Evolutionary conservation across 1,140 invertebrate species (phyloP).

Genomic region (Brachionus rotundiformis): DNA sequence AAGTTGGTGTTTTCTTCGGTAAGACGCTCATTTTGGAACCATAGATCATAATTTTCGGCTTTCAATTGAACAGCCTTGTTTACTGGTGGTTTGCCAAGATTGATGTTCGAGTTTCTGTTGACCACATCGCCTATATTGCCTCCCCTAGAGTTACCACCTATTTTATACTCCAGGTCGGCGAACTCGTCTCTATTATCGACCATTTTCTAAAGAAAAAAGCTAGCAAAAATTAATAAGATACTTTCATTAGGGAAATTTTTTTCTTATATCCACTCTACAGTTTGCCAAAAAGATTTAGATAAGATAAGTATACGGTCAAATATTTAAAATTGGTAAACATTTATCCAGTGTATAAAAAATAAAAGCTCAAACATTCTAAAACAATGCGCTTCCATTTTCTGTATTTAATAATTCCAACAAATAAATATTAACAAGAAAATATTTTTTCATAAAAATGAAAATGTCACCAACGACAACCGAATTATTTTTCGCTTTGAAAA

Average conservation of each 20-base stretch:
- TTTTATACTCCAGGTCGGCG: slow-evolving; percentile 48
- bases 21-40: slow-evolving; percentile 51
- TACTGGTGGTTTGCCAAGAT: slow-evolving; percentile 21
- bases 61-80: slow-evolving; percentile 48
- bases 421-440: slow-evolving; percentile 24
- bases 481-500: slow-evolving; percentile 24
- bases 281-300: slow-evolving; percentile 9
- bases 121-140: slow-evolving; percentile 29
- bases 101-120: slow-evolving; percentile 43
- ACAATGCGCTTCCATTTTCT: slow-evolving; percentile 16
- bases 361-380: slow-evolving; percentile 13
- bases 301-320: slow-evolving; percentile 31
- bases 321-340: slow-evolving; percentile 22
- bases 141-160: not conserved
- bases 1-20: slow-evolving; percentile 35
- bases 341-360: not conserved
- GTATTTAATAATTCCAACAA: not conserved
- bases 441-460: slow-evolving; percentile 32
- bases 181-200: slow-evolving; percentile 46
- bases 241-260: not conserved
- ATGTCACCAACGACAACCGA: slow-evolving; percentile 50
- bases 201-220: slow-evolving; percentile 37
- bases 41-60: slow-evolving; percentile 51
- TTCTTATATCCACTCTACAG: slow-evolving; percentile 10
- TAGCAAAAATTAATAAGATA: not conserved